Percentiles rank a stretch among this genome's conserved stretches.
Conservation (phyloP, 2,113 vertebrate species). For the Burhinus bistriatus region DNA sequence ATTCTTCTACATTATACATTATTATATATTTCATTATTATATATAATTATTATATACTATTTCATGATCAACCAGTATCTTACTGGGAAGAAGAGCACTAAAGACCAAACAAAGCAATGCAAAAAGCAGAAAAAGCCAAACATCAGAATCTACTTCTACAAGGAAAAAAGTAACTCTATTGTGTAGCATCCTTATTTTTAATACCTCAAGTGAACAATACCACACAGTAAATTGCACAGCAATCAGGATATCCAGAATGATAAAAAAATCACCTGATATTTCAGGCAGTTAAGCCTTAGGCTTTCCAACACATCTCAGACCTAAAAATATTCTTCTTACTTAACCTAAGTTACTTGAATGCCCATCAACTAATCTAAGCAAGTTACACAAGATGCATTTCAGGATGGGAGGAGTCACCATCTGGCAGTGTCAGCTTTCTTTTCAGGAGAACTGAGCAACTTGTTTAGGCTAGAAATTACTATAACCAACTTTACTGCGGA, state of each 20-base stretch:
- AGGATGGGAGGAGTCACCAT: background rate
- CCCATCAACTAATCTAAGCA: background rate
- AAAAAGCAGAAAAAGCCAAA: background rate
- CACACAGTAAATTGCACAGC: background rate
- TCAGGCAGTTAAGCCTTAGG: background rate
- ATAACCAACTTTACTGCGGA: background rate
- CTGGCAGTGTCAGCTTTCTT: background rate
- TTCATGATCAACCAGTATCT: background rate
- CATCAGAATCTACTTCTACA: background rate
- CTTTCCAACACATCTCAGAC: background rate
- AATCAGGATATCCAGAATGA: background rate
- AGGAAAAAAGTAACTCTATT: background rate
- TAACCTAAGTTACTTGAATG: background rate
- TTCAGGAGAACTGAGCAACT: background rate
- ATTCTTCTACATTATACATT: background rate
- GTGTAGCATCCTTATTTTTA: background rate
- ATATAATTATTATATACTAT: background rate
- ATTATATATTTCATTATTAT: background rate
- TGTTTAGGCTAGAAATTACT: background rate
- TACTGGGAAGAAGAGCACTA: background rate
- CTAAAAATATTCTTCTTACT: background rate
- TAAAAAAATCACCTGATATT: background rate
- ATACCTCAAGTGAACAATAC: background rate
- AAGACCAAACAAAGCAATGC: background rate
- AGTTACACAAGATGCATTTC: background rate